Evolutionary conservation across 2,113 vertebrate genomes (phyloP).

Genomic region (Halcyon senegalensis): DNA sequence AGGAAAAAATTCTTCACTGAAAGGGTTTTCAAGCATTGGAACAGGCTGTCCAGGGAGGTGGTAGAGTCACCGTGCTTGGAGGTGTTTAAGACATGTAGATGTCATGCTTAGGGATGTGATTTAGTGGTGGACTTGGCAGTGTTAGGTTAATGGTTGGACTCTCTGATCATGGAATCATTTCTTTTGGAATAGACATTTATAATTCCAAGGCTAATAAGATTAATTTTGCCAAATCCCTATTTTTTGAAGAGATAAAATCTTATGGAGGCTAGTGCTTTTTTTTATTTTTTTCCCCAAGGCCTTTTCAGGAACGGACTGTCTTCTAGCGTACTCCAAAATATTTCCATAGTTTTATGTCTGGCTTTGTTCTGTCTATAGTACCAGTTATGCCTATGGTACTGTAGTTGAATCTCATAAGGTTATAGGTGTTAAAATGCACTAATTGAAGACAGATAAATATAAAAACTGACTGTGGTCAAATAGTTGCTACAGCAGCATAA

Average conservation of each 20-base stretch:
- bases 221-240: not conserved
- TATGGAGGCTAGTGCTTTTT: fast-evolving
- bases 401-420: not conserved
- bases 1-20: no score
- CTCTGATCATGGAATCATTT: no score
- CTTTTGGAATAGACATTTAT: no score
- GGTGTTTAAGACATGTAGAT: no score
- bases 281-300: not conserved
- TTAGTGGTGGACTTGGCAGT: no score
- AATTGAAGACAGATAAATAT: not conserved
- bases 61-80: no score
- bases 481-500: not conserved
- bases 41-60: no score
- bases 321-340: not conserved
- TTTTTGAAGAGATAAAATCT: not conserved
- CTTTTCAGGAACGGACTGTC: not conserved
- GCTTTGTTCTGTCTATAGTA: not conserved
- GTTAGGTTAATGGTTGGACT: no score
- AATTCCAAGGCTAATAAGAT: not conserved
- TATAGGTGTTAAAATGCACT: not conserved
- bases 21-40: no score
- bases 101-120: no score
- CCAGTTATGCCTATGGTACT: not conserved
- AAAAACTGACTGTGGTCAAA: not conserved
- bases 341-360: not conserved